Percentiles rank a stretch among this genome's conserved stretches.
phyloP scores from a whole-genome alignment of 1,140 invertebrate genomes.

The Lethrus apterus region DNA sequence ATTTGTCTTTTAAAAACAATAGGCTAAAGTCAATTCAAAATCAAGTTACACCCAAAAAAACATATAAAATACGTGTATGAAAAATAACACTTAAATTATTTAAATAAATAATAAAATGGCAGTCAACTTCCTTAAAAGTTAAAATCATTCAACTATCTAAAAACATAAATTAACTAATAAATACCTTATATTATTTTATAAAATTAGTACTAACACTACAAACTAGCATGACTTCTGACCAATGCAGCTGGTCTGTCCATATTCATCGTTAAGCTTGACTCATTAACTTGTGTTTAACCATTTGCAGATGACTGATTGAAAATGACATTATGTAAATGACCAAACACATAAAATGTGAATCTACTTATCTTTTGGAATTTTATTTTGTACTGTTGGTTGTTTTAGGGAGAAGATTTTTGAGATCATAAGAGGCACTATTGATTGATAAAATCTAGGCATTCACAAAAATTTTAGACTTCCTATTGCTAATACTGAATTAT shows the following conservation, averaged over 20 bases:
- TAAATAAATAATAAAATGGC: slow-evolving; percentile 19
- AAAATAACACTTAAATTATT: slow-evolving; percentile 17
- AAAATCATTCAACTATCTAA: slow-evolving; percentile 14
- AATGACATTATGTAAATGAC: too few relatives aligned
- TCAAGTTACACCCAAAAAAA: slow-evolving; percentile 4
- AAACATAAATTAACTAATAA: slow-evolving; percentile 28
- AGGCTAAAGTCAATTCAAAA: not conserved
- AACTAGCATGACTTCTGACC: slow-evolving; percentile 9
- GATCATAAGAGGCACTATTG: slow-evolving; percentile 24
- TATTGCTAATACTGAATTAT: slow-evolving; percentile 14
- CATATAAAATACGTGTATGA: slow-evolving; percentile 7
- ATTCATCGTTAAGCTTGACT: too few relatives aligned
- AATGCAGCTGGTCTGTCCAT: slow-evolving; percentile 1
- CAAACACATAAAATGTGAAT: not conserved
- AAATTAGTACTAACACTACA: slow-evolving; percentile 12
- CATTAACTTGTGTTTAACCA: too few relatives aligned
- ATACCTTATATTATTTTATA: slow-evolving; percentile 11
- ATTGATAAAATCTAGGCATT: slow-evolving; percentile 21
- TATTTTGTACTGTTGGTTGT: slow-evolving; percentile 27
- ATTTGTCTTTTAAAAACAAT: slow-evolving; percentile 9
- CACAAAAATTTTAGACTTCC: slow-evolving; percentile 1
- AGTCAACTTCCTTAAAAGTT: slow-evolving; percentile 17
- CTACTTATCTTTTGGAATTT: slow-evolving; percentile 22
- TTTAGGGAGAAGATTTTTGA: slow-evolving; percentile 10
- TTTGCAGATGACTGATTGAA: too few relatives aligned